Evolutionary conservation across 2,797 vertebrate species (phyloP), one percentile per base, ranked within the genome.

Genomic region (Clarias platycephalus): DNA sequence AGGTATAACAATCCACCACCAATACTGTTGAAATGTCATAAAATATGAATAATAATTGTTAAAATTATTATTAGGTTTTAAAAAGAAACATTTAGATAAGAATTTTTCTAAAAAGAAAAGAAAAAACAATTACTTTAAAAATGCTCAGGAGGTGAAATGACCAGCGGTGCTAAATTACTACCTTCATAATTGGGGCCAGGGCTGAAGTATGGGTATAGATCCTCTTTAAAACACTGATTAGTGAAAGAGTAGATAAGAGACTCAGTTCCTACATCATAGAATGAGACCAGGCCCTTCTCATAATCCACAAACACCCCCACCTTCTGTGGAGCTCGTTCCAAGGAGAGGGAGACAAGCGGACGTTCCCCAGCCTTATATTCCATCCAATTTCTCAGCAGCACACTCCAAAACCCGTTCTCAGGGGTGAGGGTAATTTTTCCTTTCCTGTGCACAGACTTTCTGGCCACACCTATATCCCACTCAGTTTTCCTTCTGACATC

Each of bases 201-300:
- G n/a, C 85, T 82, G 78, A 91, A 79, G 63, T 53, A 81, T 5
- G 89, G 89, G 64, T 68, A 49, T 37, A 91, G 84, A 64, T 26
- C 84, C 70, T 84, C 82, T 77, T 71, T 82, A 37, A 89, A 89
- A 66, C 53, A 68, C 8, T 86, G 87, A 49, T 57, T 67, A 66
- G 85, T 86, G 55, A 87, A 87, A 60, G 84, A 72, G 72, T 85
- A 86, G 24, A 89, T 86, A 9, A 58, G 79, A 74, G 49, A 66
- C 4, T 28, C 64, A 34, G 72, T 26, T 22, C 83, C 40, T 60
- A 91, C 79, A 28, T 78, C 87, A 31, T 68, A 68, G 67, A 68
- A 37, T 3, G 44, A 49, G 44, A 49, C 44, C 44, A 49, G 44
- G 10, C 44, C 44, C 44, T 49, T 49, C 44, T 49, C 44, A 49